These are phyloP conservation scores for Larimichthys crocea DNA, from an alignment of 2,113 vertebrate genomes.

Conservation along the genomic window DNA sequence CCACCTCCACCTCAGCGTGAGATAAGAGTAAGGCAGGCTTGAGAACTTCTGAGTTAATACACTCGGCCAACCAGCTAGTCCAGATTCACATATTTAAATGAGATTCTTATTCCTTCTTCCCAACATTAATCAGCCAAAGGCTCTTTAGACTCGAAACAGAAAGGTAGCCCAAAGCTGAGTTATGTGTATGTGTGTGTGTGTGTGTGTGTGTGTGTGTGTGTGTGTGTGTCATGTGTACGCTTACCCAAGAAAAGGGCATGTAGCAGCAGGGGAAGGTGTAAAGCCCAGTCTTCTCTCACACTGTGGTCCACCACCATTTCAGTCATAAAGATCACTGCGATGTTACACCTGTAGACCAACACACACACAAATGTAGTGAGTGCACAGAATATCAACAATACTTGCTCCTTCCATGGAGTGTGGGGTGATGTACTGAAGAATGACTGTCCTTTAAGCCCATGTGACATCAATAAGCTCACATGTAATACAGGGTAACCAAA, in stretches of 20 bases:
- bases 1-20: background rate
- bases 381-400: slow-evolving; percentile 5
- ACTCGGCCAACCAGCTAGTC: background rate
- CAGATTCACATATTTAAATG: slow-evolving; percentile 1
- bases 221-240: slow-evolving; percentile 33
- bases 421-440: background rate
- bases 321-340: slow-evolving; percentile 98
- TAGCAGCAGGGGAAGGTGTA: slow-evolving; percentile 93
- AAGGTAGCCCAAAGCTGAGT: background rate
- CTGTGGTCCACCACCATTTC: slow-evolving; percentile 99
- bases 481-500: background rate
- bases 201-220: background rate
- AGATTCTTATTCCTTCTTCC: background rate
- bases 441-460: background rate
- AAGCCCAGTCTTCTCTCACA: slow-evolving; percentile 97
- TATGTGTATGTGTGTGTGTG: background rate
- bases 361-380: slow-evolving; percentile 4
- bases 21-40: background rate
- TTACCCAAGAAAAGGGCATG: slow-evolving; percentile 97
- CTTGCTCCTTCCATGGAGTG: background rate
- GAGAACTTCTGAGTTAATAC: background rate
- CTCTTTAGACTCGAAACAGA: background rate
- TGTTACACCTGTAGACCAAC: slow-evolving; percentile 89
- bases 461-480: background rate
- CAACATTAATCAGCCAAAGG: background rate